These are phyloP conservation scores for Galbula dea DNA, from an alignment of 2,113 vertebrate species.

Conservation along the genomic window DNA sequence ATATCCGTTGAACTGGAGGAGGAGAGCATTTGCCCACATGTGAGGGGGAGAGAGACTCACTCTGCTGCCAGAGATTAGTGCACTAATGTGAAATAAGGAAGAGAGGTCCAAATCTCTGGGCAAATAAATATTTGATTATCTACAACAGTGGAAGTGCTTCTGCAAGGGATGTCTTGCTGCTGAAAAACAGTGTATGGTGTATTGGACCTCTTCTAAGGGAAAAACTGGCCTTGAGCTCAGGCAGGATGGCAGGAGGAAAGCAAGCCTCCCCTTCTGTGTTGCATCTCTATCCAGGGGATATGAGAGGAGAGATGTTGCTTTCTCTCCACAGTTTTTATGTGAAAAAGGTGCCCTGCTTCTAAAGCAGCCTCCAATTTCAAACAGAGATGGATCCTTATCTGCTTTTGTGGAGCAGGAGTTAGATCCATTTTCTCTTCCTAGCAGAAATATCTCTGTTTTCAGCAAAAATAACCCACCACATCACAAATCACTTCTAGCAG, in stretches of 20 bases:
- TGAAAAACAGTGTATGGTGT: neutral
- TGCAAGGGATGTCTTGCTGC: neutral
- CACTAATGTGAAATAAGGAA: slow-evolving; percentile 55
- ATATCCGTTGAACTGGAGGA: slow-evolving; percentile 12
- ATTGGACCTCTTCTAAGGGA: neutral
- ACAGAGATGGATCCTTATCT: neutral
- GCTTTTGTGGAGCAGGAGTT: neutral
- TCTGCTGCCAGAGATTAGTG: slow-evolving; percentile 47
- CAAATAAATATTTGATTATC: slow-evolving; percentile 59
- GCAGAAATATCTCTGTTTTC: neutral
- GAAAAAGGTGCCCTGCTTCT: slow-evolving; percentile 17
- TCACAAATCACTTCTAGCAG: neutral
- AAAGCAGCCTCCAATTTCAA: neutral
- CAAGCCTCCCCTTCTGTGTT: neutral
- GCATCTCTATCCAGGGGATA: neutral
- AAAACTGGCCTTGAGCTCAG: slow-evolving; percentile 39
- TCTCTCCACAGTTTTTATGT: neutral
- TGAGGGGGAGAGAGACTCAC: neutral
- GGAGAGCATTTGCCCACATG: neutral
- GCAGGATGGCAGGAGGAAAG: neutral
- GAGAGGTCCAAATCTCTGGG: slow-evolving; percentile 44
- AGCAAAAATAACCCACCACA: neutral
- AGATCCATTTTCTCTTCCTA: neutral
- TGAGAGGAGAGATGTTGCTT: neutral
- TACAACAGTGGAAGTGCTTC: slow-evolving; percentile 46